phyloP scores from a whole-genome alignment of 2,797 vertebrate species.

The Bradypodion pumilum region DNA sequence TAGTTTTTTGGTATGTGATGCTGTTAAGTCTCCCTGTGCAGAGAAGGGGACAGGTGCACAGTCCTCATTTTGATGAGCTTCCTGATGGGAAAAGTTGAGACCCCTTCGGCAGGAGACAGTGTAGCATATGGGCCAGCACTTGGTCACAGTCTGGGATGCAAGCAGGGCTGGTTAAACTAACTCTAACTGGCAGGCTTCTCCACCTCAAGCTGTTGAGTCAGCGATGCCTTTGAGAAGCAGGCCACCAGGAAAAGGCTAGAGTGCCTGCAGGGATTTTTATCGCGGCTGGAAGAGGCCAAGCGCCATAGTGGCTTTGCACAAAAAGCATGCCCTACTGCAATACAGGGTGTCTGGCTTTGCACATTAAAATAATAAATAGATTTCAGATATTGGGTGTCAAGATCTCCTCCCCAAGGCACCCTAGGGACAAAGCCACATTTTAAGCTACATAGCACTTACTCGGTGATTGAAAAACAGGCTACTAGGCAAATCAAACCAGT shows the following conservation, averaged over 20 bases:
- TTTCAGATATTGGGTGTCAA: too few relatives aligned
- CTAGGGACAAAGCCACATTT: too few relatives aligned
- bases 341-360: too few relatives aligned
- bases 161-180: not conserved
- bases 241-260: not conserved
- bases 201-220: not conserved
- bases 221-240: not conserved
- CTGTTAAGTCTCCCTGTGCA: conserved; percentile 13
- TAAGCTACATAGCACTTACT: not conserved
- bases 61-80: not conserved
- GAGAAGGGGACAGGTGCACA: not conserved
- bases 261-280: too few relatives aligned
- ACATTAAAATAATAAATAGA: too few relatives aligned
- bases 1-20: not conserved
- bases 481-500: not conserved
- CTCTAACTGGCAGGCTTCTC: not conserved
- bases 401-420: too few relatives aligned
- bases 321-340: too few relatives aligned
- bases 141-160: not conserved
- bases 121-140: not conserved
- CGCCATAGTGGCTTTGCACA: too few relatives aligned
- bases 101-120: not conserved
- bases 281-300: too few relatives aligned
- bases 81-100: not conserved
- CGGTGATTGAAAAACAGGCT: not conserved